Evolutionary conservation across 2,113 vertebrate genomes (phyloP).

Genomic region (Muscicapa adusta): DNA sequence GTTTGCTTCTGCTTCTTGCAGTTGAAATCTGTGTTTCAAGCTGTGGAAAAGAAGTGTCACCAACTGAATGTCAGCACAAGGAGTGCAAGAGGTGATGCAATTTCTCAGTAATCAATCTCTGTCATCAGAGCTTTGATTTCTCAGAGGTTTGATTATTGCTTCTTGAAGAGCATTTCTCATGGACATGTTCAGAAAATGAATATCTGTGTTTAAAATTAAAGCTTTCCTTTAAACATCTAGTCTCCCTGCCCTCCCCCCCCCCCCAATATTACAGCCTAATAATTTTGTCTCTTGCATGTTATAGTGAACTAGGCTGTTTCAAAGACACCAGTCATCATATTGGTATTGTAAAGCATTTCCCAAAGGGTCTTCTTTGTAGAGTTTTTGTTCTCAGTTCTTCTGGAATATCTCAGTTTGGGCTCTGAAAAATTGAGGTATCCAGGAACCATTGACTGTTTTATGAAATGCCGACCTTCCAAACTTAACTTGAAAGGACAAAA

Average conservation of each 20-base stretch:
- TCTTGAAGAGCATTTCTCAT: background rate
- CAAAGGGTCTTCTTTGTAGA: background rate
- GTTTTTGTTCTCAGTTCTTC: background rate
- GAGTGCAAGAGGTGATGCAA: background rate
- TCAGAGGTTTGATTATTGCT: background rate
- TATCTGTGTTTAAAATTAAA: background rate
- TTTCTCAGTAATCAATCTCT: background rate
- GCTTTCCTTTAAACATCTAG: background rate
- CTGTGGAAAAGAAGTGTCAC: background rate
- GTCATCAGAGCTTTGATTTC: background rate
- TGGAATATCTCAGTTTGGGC: background rate
- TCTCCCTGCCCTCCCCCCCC: too few relatives aligned
- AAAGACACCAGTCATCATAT: accelerated
- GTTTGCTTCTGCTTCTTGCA: background rate
- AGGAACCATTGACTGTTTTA: background rate
- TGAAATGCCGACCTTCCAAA: background rate
- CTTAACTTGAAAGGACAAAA: background rate
- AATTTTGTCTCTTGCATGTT: background rate
- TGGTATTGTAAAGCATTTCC: background rate
- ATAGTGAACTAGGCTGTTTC: background rate
- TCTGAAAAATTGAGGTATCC: background rate
- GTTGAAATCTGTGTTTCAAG: background rate
- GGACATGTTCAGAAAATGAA: background rate
- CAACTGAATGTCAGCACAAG: background rate
- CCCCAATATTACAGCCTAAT: background rate